phyloP scores from a whole-genome alignment of 1,140 invertebrate genomes.

The Parasteatoda tepidariorum region DNA sequence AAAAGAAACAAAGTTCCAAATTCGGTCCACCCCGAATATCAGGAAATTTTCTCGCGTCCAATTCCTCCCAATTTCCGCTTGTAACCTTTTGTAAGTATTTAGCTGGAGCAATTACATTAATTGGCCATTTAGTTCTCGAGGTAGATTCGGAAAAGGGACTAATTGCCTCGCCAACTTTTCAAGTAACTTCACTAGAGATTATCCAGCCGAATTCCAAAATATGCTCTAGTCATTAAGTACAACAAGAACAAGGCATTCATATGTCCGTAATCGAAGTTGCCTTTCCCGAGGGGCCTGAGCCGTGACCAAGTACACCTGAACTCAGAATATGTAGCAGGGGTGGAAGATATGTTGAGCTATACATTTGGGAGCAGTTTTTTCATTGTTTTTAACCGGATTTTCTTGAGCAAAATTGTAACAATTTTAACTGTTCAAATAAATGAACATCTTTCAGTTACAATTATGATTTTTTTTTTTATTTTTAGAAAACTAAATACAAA shows the following conservation, averaged over 20 bases:
- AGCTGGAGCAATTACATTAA: constrained; percentile 46
- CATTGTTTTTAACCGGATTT: background rate
- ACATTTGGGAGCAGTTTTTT: no score
- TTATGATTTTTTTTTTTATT: no score
- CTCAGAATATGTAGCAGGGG: constrained; percentile 9
- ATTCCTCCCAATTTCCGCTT: constrained; percentile 47
- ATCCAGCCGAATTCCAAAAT: background rate
- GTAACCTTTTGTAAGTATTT: constrained; percentile 30
- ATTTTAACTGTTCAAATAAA: no score
- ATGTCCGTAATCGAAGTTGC: background rate
- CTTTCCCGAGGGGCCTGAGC: background rate
- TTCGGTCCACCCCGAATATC: background rate
- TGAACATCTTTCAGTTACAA: no score
- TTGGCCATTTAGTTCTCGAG: constrained; percentile 42
- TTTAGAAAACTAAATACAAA: no score
- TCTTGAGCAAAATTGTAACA: no score
- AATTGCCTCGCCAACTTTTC: constrained; percentile 24
- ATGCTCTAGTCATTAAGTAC: background rate
- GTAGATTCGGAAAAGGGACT: background rate
- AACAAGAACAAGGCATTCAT: background rate
- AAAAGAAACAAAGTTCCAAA: no score
- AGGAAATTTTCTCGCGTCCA: constrained; percentile 34
- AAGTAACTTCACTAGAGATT: background rate
- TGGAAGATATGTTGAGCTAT: background rate
- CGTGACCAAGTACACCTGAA: constrained; percentile 52